A percentile compares a stretch with the other conserved stretches of the same genome.
These are phyloP conservation scores for Neomonachus schauinslandi DNA, from an alignment of 2,113 vertebrate species.

Conservation along the genomic window DNA sequence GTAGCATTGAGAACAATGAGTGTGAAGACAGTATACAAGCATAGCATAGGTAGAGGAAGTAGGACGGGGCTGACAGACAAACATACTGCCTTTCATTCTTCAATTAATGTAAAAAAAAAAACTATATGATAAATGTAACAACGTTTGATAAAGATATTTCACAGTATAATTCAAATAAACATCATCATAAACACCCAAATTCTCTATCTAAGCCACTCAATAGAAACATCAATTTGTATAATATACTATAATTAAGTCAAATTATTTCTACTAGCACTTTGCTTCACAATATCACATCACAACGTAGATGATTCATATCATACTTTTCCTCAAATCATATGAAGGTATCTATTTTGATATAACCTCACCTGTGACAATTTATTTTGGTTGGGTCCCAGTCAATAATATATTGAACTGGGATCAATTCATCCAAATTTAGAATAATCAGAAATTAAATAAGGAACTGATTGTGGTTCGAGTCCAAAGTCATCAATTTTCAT, in stretches of 20 bases:
- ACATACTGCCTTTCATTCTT: not conserved
- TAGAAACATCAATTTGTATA: not conserved
- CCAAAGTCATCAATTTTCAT: slow-evolving; percentile 27
- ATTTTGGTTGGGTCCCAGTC: slow-evolving; percentile 36
- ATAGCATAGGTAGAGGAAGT: not conserved
- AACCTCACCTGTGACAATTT: not conserved
- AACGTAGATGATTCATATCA: not conserved
- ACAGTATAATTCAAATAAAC: not conserved
- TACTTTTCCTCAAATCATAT: slow-evolving; percentile 12
- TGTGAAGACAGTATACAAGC: not conserved
- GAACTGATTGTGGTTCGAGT: not conserved
- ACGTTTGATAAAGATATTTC: not conserved
- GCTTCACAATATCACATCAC: not conserved
- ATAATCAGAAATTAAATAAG: slow-evolving; percentile 33
- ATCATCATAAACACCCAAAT: not conserved
- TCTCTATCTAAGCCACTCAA: not conserved
- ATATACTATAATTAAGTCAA: not conserved
- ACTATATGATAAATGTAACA: not conserved
- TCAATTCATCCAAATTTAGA: slow-evolving; percentile 33
- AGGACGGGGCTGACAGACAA: not conserved
- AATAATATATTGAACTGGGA: slow-evolving; percentile 4
- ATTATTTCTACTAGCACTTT: slow-evolving; percentile 13
- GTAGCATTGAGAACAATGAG: not conserved
- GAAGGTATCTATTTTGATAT: not conserved
- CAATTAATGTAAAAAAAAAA: not conserved